phyloP scores from a whole-genome alignment of 2,113 vertebrate genomes.

The Varanus komodoensis region DNA sequence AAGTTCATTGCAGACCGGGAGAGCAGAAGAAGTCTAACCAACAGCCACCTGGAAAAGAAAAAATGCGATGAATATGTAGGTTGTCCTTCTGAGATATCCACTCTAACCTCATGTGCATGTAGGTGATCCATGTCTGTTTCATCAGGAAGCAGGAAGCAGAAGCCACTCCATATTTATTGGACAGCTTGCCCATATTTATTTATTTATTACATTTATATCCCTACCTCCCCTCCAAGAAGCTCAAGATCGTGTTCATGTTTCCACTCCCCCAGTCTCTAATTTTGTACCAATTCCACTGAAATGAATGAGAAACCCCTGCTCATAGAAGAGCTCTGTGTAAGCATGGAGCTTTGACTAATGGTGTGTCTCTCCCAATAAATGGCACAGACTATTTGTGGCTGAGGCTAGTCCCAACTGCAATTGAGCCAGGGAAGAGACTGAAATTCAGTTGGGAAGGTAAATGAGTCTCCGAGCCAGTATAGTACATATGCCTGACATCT shows the following conservation, averaged over 20 bases:
- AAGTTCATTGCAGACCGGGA: conserved; percentile 84
- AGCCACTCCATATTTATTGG: not conserved
- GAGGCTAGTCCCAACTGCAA: not conserved
- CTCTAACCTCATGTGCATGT: not conserved
- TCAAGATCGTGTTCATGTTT: not conserved
- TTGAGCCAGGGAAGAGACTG: not conserved
- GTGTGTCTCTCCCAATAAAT: not conserved
- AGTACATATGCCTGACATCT: not conserved
- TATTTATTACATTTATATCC: not conserved
- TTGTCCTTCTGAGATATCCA: not conserved
- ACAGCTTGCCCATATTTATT: not conserved
- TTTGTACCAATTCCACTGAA: not conserved
- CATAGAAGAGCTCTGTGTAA: not conserved
- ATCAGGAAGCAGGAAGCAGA: not conserved
- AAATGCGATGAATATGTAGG: conserved; percentile 84
- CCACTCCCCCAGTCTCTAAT: not conserved
- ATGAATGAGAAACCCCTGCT: not conserved
- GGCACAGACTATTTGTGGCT: too few relatives aligned
- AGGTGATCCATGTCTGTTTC: not conserved
- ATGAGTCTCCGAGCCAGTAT: not conserved
- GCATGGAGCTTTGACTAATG: not conserved
- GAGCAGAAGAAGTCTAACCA: conserved; percentile 83
- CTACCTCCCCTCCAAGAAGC: not conserved
- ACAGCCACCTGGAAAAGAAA: conserved; percentile 83
- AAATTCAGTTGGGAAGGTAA: not conserved